Evolutionary conservation across 2,888 invertebrate species (phyloP), one percentile per base, ranked within the genome.

Genomic region (Drosophila flavopinicola): DNA sequence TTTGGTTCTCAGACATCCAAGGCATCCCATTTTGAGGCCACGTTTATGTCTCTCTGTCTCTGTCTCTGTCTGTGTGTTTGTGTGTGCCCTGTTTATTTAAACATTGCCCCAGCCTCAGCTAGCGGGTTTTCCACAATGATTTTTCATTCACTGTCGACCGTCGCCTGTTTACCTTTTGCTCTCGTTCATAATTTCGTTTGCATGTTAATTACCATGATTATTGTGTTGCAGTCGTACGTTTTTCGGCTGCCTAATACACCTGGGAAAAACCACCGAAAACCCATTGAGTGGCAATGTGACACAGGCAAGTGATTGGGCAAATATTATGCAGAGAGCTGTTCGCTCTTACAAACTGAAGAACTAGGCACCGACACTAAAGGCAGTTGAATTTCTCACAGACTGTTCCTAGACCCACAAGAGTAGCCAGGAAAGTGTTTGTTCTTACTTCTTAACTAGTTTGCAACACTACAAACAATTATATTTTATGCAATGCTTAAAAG

Each of bases 121-220:
- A 65, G 30, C 30, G 58, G 65, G 30, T 48, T 68, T 65, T 57
- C 71, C 65, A 83, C 83, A 87, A 85, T 87, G 83, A 57, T 54
- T 23, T 66, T 68, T 52, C 77, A 82, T 82, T 76, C 67, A 77
- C 39, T 56, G 15, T 24, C 17, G 10, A 17, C 24, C 6, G n/a
- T 39, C 47, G 17, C 37, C 29, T 86, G 63, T 63, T 75, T 51
- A 66, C 65, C 53, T 77, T 67, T 76, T 63, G 70, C 80, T 48
- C 68, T 68, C 67, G 67, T 69, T 78, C 78, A 85, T 87, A 85
- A 87, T 80, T 83, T 80, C 83, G 87, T 82, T 87, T 82, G 83
- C 83, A 87, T 84, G 83, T 85, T 84, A 87, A 87, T 84, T 84
- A 78, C 85, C 83, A 71, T 67, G 78, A 87, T 85, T 82, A 83